Conservation (phyloP, 2,888 invertebrate genomes). For the Fissipunctia ypsillon region DNA sequence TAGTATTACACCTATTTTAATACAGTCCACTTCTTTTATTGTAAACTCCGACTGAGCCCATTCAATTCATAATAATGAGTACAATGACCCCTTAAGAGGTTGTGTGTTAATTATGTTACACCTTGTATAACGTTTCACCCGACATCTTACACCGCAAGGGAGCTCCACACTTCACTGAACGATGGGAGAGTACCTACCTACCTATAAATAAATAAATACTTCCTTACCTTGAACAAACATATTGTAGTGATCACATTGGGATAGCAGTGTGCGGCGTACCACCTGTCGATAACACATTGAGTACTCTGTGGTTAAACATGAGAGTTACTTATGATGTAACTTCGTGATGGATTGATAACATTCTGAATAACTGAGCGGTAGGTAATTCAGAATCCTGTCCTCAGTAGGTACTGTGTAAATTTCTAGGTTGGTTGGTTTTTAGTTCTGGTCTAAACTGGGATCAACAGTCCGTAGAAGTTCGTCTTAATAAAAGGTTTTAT, state of each 20-base stretch:
- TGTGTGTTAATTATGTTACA: too few relatives aligned
- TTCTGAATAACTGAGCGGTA: neutral
- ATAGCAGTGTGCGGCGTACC: constrained; percentile 1
- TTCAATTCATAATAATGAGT: too few relatives aligned
- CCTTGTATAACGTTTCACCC: constrained; percentile 25
- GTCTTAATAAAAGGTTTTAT: too few relatives aligned
- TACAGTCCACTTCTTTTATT: too few relatives aligned
- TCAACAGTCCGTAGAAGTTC: too few relatives aligned
- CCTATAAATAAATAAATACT: constrained; percentile 40
- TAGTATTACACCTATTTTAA: too few relatives aligned
- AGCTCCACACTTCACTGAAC: constrained; percentile 20
- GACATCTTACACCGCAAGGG: constrained; percentile 23
- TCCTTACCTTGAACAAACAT: constrained; percentile 16
- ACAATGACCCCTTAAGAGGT: too few relatives aligned
- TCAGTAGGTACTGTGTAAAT: too few relatives aligned
- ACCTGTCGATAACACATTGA: constrained; percentile 14
- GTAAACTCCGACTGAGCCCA: too few relatives aligned
- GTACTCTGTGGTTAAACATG: constrained; percentile 17
- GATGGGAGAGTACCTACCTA: neutral
- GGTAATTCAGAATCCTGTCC: neutral
- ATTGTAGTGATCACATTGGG: constrained; percentile 18
- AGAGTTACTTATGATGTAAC: constrained; percentile 7
- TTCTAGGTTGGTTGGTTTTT: too few relatives aligned
- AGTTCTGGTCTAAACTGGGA: too few relatives aligned
- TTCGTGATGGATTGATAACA: constrained; percentile 17